phyloP scores from a whole-genome alignment of 2,113 vertebrate species.

The Porphyrio hochstetteri region DNA sequence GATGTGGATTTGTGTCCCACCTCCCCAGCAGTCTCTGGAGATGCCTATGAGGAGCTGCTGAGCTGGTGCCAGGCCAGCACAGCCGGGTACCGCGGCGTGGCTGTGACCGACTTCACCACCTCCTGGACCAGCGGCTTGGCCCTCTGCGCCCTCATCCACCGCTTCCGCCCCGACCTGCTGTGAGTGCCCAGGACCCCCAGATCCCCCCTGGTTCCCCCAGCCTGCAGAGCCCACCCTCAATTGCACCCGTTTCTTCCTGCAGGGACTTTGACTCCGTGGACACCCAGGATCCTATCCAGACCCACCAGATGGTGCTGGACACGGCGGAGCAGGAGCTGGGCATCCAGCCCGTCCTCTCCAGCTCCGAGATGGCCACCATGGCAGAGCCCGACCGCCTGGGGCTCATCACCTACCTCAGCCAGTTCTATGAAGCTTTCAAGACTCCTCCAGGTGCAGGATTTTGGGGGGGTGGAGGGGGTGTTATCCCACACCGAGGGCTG shows the following conservation, averaged over 20 bases:
- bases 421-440: constrained; percentile 83
- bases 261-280: constrained; percentile 83
- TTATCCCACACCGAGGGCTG: not conserved
- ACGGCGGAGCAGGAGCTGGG: constrained; percentile 86
- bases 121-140: constrained; percentile 90
- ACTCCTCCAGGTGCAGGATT: constrained; percentile 6
- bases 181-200: constrained; percentile 71
- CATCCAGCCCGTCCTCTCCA: constrained; percentile 85
- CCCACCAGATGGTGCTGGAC: constrained; percentile 81
- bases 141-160: constrained; percentile 88
- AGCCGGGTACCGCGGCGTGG: constrained; percentile 75
- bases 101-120: constrained; percentile 79
- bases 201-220: too few species aligned
- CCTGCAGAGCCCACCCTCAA: not conserved
- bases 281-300: constrained; percentile 62
- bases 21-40: constrained; percentile 57
- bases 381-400: constrained; percentile 81
- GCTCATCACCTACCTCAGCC: constrained; percentile 92
- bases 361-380: constrained; percentile 76
- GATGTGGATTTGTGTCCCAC: not conserved
- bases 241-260: not conserved
- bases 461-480: too few species aligned
- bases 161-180: constrained; percentile 85
- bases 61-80: constrained; percentile 91
- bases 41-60: constrained; percentile 80